Evolutionary conservation across 2,113 vertebrate genomes (phyloP).

Genomic region (Etia nguti): DNA sequence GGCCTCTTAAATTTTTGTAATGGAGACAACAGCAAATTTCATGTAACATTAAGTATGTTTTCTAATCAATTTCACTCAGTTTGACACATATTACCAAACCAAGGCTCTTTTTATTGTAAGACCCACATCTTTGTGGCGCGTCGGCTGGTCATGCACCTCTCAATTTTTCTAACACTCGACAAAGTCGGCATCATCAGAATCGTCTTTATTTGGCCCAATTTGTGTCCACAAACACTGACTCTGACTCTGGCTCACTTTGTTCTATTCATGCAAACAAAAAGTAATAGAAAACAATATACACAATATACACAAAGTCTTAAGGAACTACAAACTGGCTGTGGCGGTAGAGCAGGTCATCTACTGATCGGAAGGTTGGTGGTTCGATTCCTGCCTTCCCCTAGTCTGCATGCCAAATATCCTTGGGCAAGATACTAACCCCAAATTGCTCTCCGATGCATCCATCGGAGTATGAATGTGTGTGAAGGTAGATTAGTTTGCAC

Average conservation of each 20-base stretch:
- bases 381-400: too few species aligned
- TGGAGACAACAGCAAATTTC: not conserved
- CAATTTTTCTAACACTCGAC: not conserved
- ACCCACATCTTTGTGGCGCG: not conserved
- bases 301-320: not conserved
- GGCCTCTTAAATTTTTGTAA: accelerated
- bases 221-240: not conserved
- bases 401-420: too few species aligned
- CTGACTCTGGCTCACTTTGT: not conserved
- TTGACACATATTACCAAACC: not conserved
- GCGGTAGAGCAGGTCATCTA: too few species aligned
- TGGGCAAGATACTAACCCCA: too few species aligned
- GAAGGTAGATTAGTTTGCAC: too few species aligned
- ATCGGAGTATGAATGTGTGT: too few species aligned
- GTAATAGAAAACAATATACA: not conserved
- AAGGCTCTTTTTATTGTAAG: not conserved
- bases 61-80: not conserved
- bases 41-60: not conserved
- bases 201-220: not conserved
- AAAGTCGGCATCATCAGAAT: not conserved
- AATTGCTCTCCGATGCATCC: too few species aligned
- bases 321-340: too few species aligned
- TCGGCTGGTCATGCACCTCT: not conserved
- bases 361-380: too few species aligned
- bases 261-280: not conserved